Conservation (phyloP, 2,113 vertebrate species). For the Pachyramphus minor region DNA sequence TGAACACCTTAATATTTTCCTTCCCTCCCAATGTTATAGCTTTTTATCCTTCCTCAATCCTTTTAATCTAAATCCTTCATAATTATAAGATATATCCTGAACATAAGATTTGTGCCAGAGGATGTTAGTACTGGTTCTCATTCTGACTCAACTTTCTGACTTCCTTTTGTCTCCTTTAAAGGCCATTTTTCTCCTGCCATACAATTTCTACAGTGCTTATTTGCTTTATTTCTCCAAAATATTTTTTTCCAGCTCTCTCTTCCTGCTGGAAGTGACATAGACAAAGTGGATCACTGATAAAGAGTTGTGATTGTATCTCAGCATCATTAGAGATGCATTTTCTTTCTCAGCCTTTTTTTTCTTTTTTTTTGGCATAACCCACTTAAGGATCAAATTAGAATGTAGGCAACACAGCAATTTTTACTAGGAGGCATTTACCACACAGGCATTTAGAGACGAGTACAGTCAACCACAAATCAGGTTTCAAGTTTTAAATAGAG, state of each 20-base stretch:
- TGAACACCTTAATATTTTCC: background rate
- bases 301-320: background rate
- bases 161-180: background rate
- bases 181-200: background rate
- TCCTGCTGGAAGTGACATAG: background rate
- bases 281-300: background rate
- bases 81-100: background rate
- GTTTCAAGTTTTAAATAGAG: background rate
- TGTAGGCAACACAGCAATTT: background rate
- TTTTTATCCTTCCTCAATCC: background rate
- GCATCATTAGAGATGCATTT: background rate
- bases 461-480: background rate
- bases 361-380: background rate
- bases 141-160: background rate
- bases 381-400: background rate
- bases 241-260: background rate
- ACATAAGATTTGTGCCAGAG: background rate
- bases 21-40: background rate
- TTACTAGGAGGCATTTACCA: background rate
- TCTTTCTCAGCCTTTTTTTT: background rate
- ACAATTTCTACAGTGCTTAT: background rate
- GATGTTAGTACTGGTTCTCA: background rate
- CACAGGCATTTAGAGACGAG: background rate
- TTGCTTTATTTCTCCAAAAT: background rate
- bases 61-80: background rate